Percentiles rank a stretch among this genome's conserved stretches.
Conservation (phyloP, 2,888 invertebrate genomes). For the Charanyca ferruginea region DNA sequence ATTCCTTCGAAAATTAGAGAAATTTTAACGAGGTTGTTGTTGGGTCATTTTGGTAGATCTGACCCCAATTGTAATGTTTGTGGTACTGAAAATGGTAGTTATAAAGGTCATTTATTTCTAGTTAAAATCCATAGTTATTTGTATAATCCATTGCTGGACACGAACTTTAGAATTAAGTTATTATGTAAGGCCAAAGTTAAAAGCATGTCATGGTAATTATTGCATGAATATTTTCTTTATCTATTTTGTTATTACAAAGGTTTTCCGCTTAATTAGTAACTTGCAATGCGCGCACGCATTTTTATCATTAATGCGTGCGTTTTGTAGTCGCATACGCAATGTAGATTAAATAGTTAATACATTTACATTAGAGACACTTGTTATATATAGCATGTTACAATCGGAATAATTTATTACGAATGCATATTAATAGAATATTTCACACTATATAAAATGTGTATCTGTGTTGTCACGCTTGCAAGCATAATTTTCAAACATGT, state of each 20-base stretch:
- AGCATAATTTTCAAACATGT: slow-evolving; percentile 18
- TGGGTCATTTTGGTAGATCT: too few relatives aligned
- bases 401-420: slow-evolving; percentile 21
- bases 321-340: slow-evolving; percentile 8
- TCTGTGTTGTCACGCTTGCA: slow-evolving; percentile 16
- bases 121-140: too few relatives aligned
- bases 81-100: too few relatives aligned
- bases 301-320: slow-evolving; percentile 38
- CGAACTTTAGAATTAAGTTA: neutral
- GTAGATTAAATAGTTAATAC: slow-evolving; percentile 1
- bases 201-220: too few relatives aligned
- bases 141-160: neutral
- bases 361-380: slow-evolving; percentile 14
- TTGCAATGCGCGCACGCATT: slow-evolving; percentile 34
- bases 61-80: too few relatives aligned
- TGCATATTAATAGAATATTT: slow-evolving; percentile 15
- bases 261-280: slow-evolving; percentile 14
- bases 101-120: too few relatives aligned
- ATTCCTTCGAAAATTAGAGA: too few relatives aligned
- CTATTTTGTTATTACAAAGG: neutral
- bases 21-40: too few relatives aligned
- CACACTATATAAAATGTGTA: neutral
- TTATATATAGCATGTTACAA: slow-evolving; percentile 29
- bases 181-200: neutral
- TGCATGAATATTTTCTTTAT: neutral